Percentiles rank a stretch among this genome's conserved stretches.
phyloP scores from a whole-genome alignment of 2,797 vertebrate species.

The Enteromius paludinosus region DNA sequence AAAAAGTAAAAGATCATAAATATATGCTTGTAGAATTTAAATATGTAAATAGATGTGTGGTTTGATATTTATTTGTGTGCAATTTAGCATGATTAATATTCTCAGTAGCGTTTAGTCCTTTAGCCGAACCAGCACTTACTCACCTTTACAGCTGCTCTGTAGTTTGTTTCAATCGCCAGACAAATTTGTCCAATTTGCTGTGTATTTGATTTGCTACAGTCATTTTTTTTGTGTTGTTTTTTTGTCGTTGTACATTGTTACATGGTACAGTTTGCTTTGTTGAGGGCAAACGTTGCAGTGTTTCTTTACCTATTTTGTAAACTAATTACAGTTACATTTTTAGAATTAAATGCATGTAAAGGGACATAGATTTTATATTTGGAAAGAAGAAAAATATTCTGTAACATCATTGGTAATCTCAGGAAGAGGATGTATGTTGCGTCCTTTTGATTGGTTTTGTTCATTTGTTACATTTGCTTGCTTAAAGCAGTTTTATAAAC shows the following conservation, averaged over 20 bases:
- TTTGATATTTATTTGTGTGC: neutral
- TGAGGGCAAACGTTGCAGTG: neutral
- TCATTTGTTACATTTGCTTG: conserved; percentile 1
- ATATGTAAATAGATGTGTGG: neutral
- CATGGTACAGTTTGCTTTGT: neutral
- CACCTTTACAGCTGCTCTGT: neutral
- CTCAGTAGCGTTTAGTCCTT: conserved; percentile 5
- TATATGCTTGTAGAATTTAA: neutral
- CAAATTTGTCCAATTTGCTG: neutral
- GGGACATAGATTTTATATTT: conserved; percentile 3
- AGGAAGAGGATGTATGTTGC: neutral
- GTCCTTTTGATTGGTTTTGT: neutral
- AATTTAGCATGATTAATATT: neutral
- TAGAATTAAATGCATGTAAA: conserved; percentile 3
- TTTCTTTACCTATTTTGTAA: conserved; percentile 11
- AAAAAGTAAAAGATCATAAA: too few species aligned
- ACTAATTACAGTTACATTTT: neutral
- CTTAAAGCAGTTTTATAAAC: conserved; percentile 15
- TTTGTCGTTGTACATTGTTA: neutral
- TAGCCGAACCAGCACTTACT: neutral
- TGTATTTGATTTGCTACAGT: neutral
- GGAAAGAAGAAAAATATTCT: neutral
- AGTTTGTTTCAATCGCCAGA: neutral
- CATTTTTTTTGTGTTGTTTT: too few species aligned
- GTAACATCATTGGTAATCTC: neutral